Conservation (phyloP, 2,888 invertebrate genomes). For the Pinctada fucata region DNA sequence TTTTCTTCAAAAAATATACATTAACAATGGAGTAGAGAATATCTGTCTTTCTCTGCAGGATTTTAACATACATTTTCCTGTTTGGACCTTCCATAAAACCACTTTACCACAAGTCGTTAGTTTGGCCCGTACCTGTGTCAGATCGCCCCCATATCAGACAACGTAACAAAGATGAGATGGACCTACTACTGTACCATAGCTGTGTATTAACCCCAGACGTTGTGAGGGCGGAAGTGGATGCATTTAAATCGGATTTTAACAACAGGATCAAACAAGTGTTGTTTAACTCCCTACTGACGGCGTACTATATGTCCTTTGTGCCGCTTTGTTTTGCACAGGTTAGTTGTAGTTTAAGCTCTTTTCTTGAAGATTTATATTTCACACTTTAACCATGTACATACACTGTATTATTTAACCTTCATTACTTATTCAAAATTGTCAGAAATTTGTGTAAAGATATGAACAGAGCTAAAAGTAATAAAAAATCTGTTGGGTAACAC, state of each 20-base stretch:
- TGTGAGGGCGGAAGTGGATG: constrained; percentile 89
- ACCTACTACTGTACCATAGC: constrained; percentile 70
- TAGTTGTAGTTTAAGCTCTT: constrained; percentile 48
- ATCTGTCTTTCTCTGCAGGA: constrained; percentile 53
- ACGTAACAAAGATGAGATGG: constrained; percentile 44
- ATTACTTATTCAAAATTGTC: too few species aligned
- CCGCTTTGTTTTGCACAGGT: constrained; percentile 94
- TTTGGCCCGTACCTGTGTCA: constrained; percentile 65
- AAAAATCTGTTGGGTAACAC: too few species aligned
- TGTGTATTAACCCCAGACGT: constrained; percentile 77
- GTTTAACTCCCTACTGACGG: constrained; percentile 88
- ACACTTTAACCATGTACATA: too few species aligned
- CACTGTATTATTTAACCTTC: too few species aligned
- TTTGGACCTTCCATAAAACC: constrained; percentile 89
- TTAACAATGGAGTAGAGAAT: too few species aligned
- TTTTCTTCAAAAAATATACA: too few species aligned
- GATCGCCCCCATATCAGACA: constrained; percentile 51
- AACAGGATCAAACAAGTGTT: constrained; percentile 91
- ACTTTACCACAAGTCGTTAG: constrained; percentile 82
- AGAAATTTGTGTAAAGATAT: too few species aligned
- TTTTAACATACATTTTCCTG: constrained; percentile 80
- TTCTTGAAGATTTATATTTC: too few species aligned
- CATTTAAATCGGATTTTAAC: constrained; percentile 91
- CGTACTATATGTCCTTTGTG: constrained; percentile 92
- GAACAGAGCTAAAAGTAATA: too few species aligned